Evolutionary conservation across 2,888 invertebrate species (phyloP).

Genomic region (Dorcus parallelipipedus): DNA sequence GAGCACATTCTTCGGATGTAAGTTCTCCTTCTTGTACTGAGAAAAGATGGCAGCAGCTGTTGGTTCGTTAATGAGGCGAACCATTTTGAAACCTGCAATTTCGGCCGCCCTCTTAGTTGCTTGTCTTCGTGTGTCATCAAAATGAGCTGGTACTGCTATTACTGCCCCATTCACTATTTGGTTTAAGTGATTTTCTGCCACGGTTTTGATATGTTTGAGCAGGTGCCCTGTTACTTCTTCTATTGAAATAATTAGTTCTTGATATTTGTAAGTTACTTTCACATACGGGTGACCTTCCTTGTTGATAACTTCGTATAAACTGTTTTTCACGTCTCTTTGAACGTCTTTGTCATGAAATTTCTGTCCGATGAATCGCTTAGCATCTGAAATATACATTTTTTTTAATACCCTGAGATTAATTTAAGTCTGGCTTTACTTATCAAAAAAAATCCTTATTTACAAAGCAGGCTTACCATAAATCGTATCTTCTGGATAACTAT

Average conservation of each 20-base stretch:
- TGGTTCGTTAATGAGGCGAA: constrained; percentile 29
- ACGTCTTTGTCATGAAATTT: constrained; percentile 26
- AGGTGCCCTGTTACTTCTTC: constrained; percentile 26
- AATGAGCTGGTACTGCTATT: constrained; percentile 35
- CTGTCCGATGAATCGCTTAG: constrained; percentile 32
- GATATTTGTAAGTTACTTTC: constrained; percentile 10
- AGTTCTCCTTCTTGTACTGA: constrained; percentile 17
- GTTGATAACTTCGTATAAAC: constrained; percentile 25
- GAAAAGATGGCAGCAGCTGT: constrained; percentile 32
- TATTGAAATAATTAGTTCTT: constrained; percentile 17
- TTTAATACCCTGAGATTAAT: constrained; percentile 4
- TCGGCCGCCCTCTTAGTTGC: constrained; percentile 4
- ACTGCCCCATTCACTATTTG: constrained; percentile 24
- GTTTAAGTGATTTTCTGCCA: constrained; percentile 20
- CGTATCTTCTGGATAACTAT: constrained; percentile 17
- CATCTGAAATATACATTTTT: constrained; percentile 23
- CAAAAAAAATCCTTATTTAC: too few relatives aligned
- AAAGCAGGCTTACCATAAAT: constrained; percentile 18
- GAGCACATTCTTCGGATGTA: constrained; percentile 11
- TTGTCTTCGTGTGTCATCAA: constrained; percentile 28
- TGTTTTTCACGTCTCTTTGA: constrained; percentile 25
- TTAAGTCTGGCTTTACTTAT: neutral
- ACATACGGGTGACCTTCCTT: constrained; percentile 22
- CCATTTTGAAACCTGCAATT: constrained; percentile 27
- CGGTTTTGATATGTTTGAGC: constrained; percentile 23